A percentile compares a stretch with the other conserved stretches of the same genome.
Evolutionary conservation across 2,113 vertebrate genomes (phyloP).

Genomic region (Anguilla japonica): DNA sequence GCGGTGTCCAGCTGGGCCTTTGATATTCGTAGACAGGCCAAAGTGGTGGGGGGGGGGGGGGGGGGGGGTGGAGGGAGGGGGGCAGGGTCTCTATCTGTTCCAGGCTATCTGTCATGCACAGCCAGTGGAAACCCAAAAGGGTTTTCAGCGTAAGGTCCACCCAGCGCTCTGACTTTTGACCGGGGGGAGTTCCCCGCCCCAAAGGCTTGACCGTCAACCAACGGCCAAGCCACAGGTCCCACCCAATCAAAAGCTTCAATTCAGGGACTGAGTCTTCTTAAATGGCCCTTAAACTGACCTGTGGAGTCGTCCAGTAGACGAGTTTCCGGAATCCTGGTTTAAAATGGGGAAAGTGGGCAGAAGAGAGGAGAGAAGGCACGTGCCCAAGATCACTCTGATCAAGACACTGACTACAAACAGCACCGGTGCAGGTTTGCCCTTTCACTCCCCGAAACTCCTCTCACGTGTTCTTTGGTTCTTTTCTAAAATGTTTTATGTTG

Average conservation of each 20-base stretch:
- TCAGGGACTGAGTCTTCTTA: background rate
- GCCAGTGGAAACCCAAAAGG: constrained; percentile 40
- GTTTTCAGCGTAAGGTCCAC: too few species aligned
- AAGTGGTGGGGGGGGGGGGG: background rate
- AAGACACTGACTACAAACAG: too few species aligned
- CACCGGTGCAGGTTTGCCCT: too few species aligned
- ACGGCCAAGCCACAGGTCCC: background rate
- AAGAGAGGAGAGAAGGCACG: too few species aligned
- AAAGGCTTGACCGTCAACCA: background rate
- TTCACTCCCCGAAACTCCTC: too few species aligned
- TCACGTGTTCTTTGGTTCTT: too few species aligned
- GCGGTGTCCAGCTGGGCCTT: constrained; percentile 87
- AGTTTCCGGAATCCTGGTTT: too few species aligned
- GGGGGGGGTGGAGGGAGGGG: constrained; percentile 47
- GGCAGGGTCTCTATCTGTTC: constrained; percentile 57
- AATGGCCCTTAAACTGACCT: too few species aligned
- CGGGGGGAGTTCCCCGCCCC: background rate
- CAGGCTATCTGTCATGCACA: constrained; percentile 55
- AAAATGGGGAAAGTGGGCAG: too few species aligned
- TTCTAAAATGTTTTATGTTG: too few species aligned
- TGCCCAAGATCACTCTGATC: too few species aligned
- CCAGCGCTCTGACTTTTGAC: background rate
- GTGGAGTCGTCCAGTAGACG: too few species aligned
- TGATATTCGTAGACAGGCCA: constrained; percentile 77
- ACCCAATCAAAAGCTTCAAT: background rate